A percentile compares a stretch with the other conserved stretches of the same genome.
phyloP scores from a whole-genome alignment of 1,140 invertebrate species.

The Apocrypta bakeri region DNA sequence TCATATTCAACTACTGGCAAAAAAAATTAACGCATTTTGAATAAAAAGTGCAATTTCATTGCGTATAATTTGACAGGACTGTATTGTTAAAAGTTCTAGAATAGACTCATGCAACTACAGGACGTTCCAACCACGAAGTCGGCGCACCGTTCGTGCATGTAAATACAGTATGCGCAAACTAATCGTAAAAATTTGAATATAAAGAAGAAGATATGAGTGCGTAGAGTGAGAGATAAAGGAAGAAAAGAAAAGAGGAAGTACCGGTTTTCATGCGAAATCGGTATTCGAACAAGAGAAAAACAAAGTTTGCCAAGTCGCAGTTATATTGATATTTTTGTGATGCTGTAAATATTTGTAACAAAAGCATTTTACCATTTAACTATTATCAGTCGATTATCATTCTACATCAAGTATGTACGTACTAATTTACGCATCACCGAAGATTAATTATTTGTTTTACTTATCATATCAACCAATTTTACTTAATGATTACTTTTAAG shows the following conservation, averaged over 20 bases:
- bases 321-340: slow-evolving; percentile 63
- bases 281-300: slow-evolving; percentile 43
- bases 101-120: slow-evolving; percentile 42
- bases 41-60: not conserved
- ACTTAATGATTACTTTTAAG: slow-evolving; percentile 36
- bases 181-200: slow-evolving; percentile 52
- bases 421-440: slow-evolving; percentile 28
- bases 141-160: slow-evolving; percentile 47
- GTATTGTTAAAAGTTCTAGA: not conserved
- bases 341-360: slow-evolving; percentile 58
- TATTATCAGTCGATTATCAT: not conserved
- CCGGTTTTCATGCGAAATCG: slow-evolving; percentile 23
- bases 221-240: slow-evolving; percentile 13
- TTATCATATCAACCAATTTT: slow-evolving; percentile 39
- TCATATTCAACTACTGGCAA: slow-evolving; percentile 9
- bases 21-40: not conserved
- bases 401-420: not conserved
- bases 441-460: slow-evolving; percentile 50
- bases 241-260: slow-evolving; percentile 16
- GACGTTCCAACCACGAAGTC: slow-evolving; percentile 36
- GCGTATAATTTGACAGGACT: not conserved
- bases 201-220: slow-evolving; percentile 30
- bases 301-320: slow-evolving; percentile 57
- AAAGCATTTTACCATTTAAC: not conserved
- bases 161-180: slow-evolving; percentile 53